These are phyloP conservation scores for Chirona hameri DNA, from an alignment of 2,888 invertebrate species.

Conservation along the genomic window DNA sequence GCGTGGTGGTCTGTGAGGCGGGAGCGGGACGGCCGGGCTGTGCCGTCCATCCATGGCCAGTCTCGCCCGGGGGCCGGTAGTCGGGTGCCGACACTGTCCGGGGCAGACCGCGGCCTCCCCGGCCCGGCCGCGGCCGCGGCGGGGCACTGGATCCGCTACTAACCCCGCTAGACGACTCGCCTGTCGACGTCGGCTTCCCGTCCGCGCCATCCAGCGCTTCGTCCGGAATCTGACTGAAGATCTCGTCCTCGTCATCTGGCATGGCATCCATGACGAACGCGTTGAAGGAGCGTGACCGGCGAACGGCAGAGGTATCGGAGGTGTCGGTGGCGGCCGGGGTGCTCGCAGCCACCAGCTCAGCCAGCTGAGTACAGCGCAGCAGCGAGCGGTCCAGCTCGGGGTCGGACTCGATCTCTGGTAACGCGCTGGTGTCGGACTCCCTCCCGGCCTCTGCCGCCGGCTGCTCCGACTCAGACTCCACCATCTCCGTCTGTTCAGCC, in stretches of 20 bases:
- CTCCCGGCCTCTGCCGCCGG: neutral
- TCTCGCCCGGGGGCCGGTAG: neutral
- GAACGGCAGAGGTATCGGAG: neutral
- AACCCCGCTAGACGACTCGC: neutral
- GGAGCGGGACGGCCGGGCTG: too few relatives aligned
- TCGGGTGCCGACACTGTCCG: neutral
- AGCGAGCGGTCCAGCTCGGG: neutral
- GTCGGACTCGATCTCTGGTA: neutral
- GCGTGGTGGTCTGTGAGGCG: neutral
- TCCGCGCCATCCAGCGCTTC: neutral
- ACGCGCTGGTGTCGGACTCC: neutral
- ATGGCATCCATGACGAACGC: constrained; percentile 6
- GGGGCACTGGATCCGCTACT: neutral
- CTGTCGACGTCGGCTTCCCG: too few relatives aligned
- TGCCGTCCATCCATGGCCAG: neutral
- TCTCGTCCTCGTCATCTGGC: constrained; percentile 22
- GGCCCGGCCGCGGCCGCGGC: neutral
- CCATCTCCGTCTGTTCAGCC: neutral
- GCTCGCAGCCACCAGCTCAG: neutral
- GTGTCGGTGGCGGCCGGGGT: neutral
- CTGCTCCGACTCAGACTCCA: neutral
- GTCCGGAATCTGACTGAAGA: constrained; percentile 12
- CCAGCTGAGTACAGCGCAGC: neutral
- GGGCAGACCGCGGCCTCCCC: neutral
- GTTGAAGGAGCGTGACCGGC: neutral